Evolutionary conservation across 2,888 invertebrate species (phyloP), one percentile per base, ranked within the genome.

Genomic region (Philereme vetulata): DNA sequence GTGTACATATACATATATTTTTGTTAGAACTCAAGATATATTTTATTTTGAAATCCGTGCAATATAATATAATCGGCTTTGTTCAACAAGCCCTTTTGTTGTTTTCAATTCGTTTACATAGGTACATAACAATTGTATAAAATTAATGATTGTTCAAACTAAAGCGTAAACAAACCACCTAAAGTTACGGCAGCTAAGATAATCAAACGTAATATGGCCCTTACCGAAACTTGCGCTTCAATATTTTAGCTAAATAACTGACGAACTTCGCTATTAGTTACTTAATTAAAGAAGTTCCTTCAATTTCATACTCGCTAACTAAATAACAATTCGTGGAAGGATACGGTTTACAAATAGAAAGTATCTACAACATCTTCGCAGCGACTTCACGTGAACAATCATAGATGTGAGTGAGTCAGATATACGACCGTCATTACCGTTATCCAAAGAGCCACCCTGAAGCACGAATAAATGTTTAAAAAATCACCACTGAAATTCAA

Each of bases 201-300:
- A 63, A 64, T 61, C 66, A 57, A 49, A 59, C 55, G 55, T 50
- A 62, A 64, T 58, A 69, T 67, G 63, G 53, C 49, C 63, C 55
- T 52, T 51, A 57, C 56, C 45, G 68, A 72, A 75, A 65, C 57
- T 72, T 74, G 66, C 67, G 59, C 66, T 65, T 66, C 70, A 72
- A 77, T 72, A 67, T 70, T 72, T 75, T 68, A 72, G 70, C 72
- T 67, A 64, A 72, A 71, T 68, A 71, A 71, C 61, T 71, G 57
- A 53, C 69, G 72, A 73, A 77, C 72, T 76, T 72, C 64, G 66
- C 65, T 69, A 68, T 72, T n/a, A n/a, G n/a, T n/a, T 73, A 74
- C 71, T 68, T 68, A 68, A 71, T 72, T 72, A 71, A 60, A 66
- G 71, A 63, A 71, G 64, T 54, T 65, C 60, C 64, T 57, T 67